phyloP scores from a whole-genome alignment of 2,797 vertebrate genomes.

The Acridotheres tristis region DNA sequence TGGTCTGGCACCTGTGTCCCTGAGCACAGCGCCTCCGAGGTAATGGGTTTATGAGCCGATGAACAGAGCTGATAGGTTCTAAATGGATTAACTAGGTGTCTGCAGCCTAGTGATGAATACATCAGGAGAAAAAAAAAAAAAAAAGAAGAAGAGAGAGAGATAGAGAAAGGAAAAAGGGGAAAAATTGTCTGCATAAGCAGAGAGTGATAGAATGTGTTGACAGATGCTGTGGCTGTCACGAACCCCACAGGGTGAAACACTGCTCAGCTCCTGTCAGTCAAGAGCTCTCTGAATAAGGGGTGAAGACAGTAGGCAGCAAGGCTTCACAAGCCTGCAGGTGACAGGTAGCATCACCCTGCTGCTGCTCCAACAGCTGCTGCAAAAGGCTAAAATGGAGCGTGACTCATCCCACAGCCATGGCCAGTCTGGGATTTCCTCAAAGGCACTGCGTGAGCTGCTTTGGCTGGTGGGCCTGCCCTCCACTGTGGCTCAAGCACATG shows the following conservation, averaged over 20 bases:
- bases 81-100: constrained; percentile 85
- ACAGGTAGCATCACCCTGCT: neutral
- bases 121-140: constrained; percentile 25
- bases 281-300: neutral
- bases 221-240: constrained; percentile 54
- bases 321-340: constrained; percentile 33
- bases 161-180: neutral
- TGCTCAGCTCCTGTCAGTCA: constrained; percentile 65
- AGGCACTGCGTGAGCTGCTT: rapidly evolving
- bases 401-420: neutral
- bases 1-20: constrained; percentile 83
- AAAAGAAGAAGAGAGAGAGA: no score
- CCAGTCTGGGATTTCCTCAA: neutral
- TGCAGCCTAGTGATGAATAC: constrained; percentile 77
- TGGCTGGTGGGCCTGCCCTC: neutral
- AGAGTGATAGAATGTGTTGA: constrained; percentile 73
- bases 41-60: constrained; percentile 83
- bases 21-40: constrained; percentile 76
- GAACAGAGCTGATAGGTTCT: constrained; percentile 83
- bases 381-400: neutral
- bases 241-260: constrained; percentile 66
- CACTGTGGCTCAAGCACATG: rapidly evolving
- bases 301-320: neutral
- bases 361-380: neutral
- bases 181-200: constrained; percentile 56